phyloP scores from a whole-genome alignment of 2,113 vertebrate species.

The Thamnaconus septentrionalis region DNA sequence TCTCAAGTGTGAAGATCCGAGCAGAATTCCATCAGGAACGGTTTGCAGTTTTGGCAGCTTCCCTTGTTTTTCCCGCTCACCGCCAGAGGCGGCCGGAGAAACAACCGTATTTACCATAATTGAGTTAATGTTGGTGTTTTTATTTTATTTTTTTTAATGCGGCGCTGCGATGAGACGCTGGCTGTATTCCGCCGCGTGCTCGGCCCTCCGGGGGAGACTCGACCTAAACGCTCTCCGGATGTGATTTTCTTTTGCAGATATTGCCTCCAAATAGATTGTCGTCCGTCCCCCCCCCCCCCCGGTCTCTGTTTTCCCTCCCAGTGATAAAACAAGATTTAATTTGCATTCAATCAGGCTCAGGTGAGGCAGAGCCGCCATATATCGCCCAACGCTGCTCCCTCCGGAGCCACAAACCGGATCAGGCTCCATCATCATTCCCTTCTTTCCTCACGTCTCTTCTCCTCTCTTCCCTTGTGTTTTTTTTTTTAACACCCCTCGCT shows the following conservation, averaged over 20 bases:
- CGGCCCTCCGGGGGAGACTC: neutral
- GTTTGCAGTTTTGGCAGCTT: too few relatives aligned
- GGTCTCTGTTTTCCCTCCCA: conserved; percentile 14
- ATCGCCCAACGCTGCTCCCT: conserved; percentile 37
- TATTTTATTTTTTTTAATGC: neutral
- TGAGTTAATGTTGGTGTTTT: too few relatives aligned
- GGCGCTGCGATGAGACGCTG: neutral
- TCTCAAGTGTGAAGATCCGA: too few relatives aligned
- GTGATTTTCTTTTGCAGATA: conserved; percentile 30
- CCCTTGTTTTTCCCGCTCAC: too few relatives aligned
- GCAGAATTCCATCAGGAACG: too few relatives aligned
- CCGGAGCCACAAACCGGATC: conserved; percentile 51
- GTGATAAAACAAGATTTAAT: conserved; percentile 52
- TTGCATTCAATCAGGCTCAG: conserved; percentile 51
- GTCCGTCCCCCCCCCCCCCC: conserved; percentile 8
- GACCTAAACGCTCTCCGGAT: neutral
- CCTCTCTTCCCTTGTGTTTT: neutral
- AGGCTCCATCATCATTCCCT: conserved; percentile 46
- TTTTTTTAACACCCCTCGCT: conserved; percentile 1
- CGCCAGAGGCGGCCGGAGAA: too few relatives aligned
- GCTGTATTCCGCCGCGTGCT: neutral
- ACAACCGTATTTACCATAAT: too few relatives aligned
- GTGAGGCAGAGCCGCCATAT: conserved; percentile 38
- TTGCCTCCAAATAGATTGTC: conserved; percentile 38
- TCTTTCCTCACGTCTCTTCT: conserved; percentile 41